A percentile compares a stretch with the other conserved stretches of the same genome.
Evolutionary conservation across 1,140 invertebrate species (phyloP).

Genomic region (Melanaphis sacchari): DNA sequence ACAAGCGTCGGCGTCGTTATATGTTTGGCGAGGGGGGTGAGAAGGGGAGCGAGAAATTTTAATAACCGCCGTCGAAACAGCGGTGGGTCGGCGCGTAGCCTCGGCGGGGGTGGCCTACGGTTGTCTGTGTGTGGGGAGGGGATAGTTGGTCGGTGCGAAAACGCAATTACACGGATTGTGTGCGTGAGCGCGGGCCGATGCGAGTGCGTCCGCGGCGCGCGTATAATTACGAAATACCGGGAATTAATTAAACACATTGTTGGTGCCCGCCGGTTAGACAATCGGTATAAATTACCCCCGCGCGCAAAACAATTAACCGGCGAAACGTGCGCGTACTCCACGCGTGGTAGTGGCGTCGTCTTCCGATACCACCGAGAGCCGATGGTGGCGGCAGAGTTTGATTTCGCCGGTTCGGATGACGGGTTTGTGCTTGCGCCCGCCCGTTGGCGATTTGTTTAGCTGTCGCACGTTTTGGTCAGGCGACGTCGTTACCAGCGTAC

Average conservation of each 20-base stretch:
- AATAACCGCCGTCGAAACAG: constrained; percentile 29
- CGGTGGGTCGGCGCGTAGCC: neutral
- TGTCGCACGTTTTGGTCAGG: neutral
- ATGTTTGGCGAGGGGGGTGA: too few species aligned
- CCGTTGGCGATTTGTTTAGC: neutral
- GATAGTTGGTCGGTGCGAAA: constrained; percentile 37
- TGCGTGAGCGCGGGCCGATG: neutral
- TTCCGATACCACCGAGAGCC: neutral
- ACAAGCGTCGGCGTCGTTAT: neutral
- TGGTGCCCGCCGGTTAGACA: constrained; percentile 57
- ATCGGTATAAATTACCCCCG: constrained; percentile 58
- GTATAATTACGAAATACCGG: constrained; percentile 58
- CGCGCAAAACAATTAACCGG: constrained; percentile 56
- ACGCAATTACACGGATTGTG: constrained; percentile 56
- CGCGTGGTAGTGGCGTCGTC: too few species aligned
- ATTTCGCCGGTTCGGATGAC: neutral
- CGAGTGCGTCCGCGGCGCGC: constrained; percentile 34
- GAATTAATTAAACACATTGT: constrained; percentile 58
- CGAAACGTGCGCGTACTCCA: constrained; percentile 8
- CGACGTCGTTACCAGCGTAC: too few species aligned
- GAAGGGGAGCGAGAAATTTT: constrained; percentile 11
- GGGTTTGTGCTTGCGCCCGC: neutral
- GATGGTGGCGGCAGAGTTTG: neutral
- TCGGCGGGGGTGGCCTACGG: neutral
- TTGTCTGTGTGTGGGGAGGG: neutral